Percentiles rank a stretch among this genome's conserved stretches.
Conservation (phyloP, 2,888 invertebrate species). For the Tetanocera ferruginea region DNA sequence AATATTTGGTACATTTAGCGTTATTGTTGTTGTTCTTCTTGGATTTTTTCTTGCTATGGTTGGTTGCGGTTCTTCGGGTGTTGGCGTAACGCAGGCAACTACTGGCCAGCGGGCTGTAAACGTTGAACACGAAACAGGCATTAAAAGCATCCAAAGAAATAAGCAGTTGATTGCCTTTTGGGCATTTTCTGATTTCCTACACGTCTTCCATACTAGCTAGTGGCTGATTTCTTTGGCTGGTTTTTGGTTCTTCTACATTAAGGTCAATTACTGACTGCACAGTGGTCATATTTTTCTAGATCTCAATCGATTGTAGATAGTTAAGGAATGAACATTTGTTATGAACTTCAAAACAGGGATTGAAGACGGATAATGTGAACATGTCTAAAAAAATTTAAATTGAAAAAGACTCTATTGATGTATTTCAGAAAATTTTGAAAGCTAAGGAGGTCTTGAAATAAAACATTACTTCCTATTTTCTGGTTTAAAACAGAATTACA, state of each 20-base stretch:
- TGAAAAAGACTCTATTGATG: no score
- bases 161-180: constrained; percentile 44
- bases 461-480: no score
- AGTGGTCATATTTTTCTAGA: background rate
- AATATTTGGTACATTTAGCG: background rate
- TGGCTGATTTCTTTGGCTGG: background rate
- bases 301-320: no score
- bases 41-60: background rate
- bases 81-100: constrained; percentile 11
- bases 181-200: constrained; percentile 24
- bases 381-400: no score
- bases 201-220: constrained; percentile 14
- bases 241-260: constrained; percentile 1
- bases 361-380: no score
- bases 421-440: no score
- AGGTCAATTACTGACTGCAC: constrained; percentile 1
- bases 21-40: constrained; percentile 23
- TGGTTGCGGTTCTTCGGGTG: constrained; percentile 40
- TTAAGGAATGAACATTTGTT: no score
- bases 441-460: no score
- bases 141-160: background rate
- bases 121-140: background rate
- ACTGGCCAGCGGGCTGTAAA: constrained; percentile 40
- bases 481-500: no score
- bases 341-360: no score